Percentiles rank a stretch among this genome's conserved stretches.
Evolutionary conservation across 2,888 invertebrate species (phyloP).

Genomic region (Caenorhabditis becei): DNA sequence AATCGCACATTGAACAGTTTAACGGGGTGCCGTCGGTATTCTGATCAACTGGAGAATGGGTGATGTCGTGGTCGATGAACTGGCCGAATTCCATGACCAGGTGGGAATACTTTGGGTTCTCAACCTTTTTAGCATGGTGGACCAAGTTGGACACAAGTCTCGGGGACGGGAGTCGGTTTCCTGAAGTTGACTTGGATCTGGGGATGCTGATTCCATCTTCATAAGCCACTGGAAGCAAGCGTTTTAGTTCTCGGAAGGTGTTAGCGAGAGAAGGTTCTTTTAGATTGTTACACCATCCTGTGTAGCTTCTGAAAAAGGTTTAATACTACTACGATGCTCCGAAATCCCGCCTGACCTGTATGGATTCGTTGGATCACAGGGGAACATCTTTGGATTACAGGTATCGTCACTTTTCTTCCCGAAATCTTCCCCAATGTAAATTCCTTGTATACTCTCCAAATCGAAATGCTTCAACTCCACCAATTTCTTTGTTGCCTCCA

Average conservation of each 20-base stretch:
- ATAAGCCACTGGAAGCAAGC: constrained; percentile 76
- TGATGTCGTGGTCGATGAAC: constrained; percentile 81
- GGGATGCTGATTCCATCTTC: constrained; percentile 76
- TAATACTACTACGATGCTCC: too few relatives aligned
- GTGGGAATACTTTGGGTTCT: constrained; percentile 71
- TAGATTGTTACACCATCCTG: constrained; percentile 81
- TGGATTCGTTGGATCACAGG: constrained; percentile 79
- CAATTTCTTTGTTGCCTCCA: constrained; percentile 69
- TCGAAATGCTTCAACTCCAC: constrained; percentile 17
- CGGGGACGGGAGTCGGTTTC: constrained; percentile 89
- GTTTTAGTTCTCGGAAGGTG: constrained; percentile 73
- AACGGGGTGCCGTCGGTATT: constrained; percentile 75
- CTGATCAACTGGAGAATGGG: constrained; percentile 77
- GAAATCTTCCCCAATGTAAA: constrained; percentile 49
- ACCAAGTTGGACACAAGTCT: constrained; percentile 91
- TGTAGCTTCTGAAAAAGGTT: constrained; percentile 64
- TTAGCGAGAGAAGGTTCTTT: constrained; percentile 74
- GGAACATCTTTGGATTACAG: constrained; percentile 71
- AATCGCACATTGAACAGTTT: constrained; percentile 86
- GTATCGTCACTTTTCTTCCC: constrained; percentile 34
- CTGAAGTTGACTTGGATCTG: constrained; percentile 64
- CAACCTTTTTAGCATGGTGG: constrained; percentile 84
- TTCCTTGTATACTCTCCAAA: constrained; percentile 31
- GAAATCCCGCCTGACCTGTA: constrained; percentile 44
- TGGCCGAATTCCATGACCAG: constrained; percentile 81